Percentiles rank a stretch among this genome's conserved stretches.
These are phyloP conservation scores for Aegypius monachus DNA, from an alignment of 2,113 vertebrate genomes.

Conservation along the genomic window DNA sequence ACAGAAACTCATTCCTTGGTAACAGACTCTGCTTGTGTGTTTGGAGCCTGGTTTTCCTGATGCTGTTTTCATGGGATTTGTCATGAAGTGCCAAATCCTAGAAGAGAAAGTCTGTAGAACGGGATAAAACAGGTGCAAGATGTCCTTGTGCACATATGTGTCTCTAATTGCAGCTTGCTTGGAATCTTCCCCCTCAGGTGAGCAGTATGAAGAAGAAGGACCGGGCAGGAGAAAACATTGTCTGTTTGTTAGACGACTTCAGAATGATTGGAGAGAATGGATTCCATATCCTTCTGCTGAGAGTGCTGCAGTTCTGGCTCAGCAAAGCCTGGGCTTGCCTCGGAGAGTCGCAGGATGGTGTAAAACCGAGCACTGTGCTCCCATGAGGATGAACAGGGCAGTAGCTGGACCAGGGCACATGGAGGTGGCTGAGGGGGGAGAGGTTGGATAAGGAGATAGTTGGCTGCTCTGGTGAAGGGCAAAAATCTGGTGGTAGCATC, in stretches of 20 bases:
- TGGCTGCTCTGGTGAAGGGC: neutral
- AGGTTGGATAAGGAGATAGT: neutral
- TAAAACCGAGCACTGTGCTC: neutral
- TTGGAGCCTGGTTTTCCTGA: neutral
- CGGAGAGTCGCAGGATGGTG: neutral
- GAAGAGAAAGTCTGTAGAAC: neutral
- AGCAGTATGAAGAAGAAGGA: constrained; percentile 71
- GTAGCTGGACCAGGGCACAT: neutral
- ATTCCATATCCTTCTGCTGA: constrained; percentile 80
- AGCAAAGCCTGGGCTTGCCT: neutral
- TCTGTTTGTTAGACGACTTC: constrained; percentile 82
- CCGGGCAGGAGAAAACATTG: constrained; percentile 65
- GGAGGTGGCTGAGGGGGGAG: neutral
- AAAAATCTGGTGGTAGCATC: neutral
- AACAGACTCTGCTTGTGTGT: neutral
- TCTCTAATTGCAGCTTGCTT: neutral
- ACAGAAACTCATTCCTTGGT: neutral
- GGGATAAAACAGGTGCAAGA: neutral
- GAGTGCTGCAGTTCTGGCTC: neutral
- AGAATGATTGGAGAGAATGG: constrained; percentile 81
- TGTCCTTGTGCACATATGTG: neutral
- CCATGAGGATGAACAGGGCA: neutral
- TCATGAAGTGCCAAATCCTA: neutral
- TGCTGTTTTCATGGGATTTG: neutral
- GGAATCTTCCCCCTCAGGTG: constrained; percentile 65